These are phyloP conservation scores for Balaenoptera acutorostrata DNA, from an alignment of 2,113 vertebrate genomes.

Conservation along the genomic window DNA sequence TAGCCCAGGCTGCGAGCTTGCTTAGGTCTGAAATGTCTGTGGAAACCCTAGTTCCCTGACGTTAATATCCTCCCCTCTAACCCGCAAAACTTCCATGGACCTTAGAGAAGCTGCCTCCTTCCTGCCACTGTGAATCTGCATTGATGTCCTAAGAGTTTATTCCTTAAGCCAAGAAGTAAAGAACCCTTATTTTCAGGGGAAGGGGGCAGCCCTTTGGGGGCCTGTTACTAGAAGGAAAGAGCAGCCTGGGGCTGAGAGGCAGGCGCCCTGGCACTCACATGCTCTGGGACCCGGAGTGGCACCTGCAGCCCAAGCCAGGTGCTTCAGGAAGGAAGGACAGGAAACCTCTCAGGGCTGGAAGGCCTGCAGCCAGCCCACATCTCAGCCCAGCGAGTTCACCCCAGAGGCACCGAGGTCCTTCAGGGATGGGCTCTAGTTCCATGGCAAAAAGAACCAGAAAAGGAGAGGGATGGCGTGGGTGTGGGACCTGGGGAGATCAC, in stretches of 20 bases:
- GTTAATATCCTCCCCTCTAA: background rate
- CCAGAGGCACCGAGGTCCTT: fast-evolving
- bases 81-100: fast-evolving
- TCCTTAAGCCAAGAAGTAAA: background rate
- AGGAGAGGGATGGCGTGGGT: too few species aligned
- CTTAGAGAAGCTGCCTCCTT: background rate
- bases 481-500: background rate
- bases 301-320: background rate
- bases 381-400: background rate
- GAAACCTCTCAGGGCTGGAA: background rate
- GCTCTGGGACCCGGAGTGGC: background rate
- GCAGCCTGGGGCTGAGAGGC: background rate
- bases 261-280: fast-evolving
- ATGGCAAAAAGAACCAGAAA: background rate
- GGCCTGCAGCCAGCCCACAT: background rate
- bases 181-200: background rate
- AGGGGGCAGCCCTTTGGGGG: background rate
- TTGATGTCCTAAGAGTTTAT: fast-evolving
- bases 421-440: too few species aligned
- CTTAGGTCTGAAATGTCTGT: fast-evolving
- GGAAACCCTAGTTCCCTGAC: background rate
- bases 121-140: fast-evolving
- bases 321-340: background rate
- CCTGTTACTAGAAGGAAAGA: background rate
- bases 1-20: background rate